phyloP scores from a whole-genome alignment of 2,113 vertebrate species.

The Gobiocypris rarus region DNA sequence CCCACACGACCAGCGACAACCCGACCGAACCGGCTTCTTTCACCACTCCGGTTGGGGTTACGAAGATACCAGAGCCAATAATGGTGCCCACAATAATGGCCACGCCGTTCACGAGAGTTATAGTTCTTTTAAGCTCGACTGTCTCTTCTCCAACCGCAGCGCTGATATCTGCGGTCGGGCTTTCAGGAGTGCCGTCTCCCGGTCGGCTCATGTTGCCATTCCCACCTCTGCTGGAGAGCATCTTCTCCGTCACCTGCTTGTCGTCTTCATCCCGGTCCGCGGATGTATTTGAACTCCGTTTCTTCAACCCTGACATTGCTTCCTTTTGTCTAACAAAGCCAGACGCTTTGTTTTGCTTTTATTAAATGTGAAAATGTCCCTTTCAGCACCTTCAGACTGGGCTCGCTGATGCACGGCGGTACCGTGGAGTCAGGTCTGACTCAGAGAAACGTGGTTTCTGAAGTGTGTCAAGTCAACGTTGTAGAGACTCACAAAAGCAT shows the following conservation, averaged over 20 bases:
- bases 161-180: conserved; percentile 43
- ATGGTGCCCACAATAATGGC: conserved; percentile 98
- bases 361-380: background rate
- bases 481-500: conserved; percentile 23
- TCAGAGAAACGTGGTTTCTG: conserved; percentile 32
- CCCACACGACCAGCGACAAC: conserved; percentile 89
- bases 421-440: conserved; percentile 4
- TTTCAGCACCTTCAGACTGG: background rate
- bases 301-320: conserved; percentile 74
- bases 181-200: conserved; percentile 30
- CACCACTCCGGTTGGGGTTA: conserved; percentile 93
- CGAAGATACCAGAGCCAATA: conserved; percentile 98
- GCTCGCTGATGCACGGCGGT: background rate
- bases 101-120: conserved; percentile 93
- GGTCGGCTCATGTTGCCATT: conserved; percentile 43
- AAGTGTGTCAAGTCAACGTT: conserved; percentile 12
- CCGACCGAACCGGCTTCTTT: conserved; percentile 91
- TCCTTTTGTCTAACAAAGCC: conserved; percentile 22
- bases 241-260: conserved; percentile 81
- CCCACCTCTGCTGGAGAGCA: conserved; percentile 71
- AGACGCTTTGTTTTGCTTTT: background rate
- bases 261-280: conserved; percentile 74
- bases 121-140: conserved; percentile 85
- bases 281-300: conserved; percentile 70
- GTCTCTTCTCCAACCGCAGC: conserved; percentile 61